Conservation (phyloP, 2,797 vertebrate genomes). For the Danio tinwini region DNA sequence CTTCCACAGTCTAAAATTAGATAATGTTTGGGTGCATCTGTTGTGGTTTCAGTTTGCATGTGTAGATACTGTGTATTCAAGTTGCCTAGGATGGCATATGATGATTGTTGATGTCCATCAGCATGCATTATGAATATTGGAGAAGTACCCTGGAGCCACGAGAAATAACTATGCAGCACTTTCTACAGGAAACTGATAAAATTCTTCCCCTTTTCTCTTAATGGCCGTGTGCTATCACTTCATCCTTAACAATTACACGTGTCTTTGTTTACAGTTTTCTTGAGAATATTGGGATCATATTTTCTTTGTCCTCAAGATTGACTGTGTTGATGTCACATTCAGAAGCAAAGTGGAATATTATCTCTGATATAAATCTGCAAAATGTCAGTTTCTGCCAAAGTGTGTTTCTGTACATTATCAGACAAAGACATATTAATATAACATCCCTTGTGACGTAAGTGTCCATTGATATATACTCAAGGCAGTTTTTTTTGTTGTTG, state of each 20-base stretch:
- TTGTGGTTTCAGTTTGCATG: background rate
- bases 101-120: constrained; percentile 20
- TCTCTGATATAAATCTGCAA: background rate
- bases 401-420: too few species aligned
- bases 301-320: background rate
- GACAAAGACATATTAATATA: background rate
- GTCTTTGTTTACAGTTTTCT: constrained; percentile 50
- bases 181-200: constrained; percentile 35
- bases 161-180: constrained; percentile 27
- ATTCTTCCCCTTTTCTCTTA: constrained; percentile 35
- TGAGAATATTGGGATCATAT: constrained; percentile 1
- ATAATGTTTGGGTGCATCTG: background rate
- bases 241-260: constrained; percentile 42
- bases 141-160: constrained; percentile 17
- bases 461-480: too few species aligned
- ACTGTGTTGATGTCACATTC: background rate
- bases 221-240: constrained; percentile 37
- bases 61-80: constrained; percentile 20
- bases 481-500: too few species aligned
- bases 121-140: constrained; percentile 18
- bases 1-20: background rate
- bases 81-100: constrained; percentile 16
- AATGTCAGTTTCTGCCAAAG: background rate
- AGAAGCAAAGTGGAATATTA: constrained; percentile 28
- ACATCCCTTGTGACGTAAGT: background rate